A percentile compares a stretch with the other conserved stretches of the same genome.
Conservation (phyloP, 2,797 vertebrate species). For the Tragelaphus eurycerus region DNA sequence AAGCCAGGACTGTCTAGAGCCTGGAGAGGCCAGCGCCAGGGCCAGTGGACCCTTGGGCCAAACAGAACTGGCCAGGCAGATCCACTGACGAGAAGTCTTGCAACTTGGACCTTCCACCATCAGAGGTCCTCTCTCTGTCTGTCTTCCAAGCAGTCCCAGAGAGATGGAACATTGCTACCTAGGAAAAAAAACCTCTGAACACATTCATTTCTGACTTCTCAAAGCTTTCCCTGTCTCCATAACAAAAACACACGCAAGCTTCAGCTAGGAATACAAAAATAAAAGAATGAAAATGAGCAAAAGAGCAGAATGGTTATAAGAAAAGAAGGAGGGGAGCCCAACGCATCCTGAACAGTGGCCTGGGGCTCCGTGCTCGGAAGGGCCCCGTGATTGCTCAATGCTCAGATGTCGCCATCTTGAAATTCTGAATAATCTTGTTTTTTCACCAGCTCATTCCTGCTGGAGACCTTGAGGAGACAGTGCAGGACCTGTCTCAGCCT, state of each 20-base stretch:
- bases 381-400: fast-evolving
- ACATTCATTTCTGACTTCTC: neutral
- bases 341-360: fast-evolving
- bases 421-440: neutral
- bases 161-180: neutral
- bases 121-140: neutral
- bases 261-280: neutral
- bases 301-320: neutral
- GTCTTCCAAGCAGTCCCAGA: neutral
- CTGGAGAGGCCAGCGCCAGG: neutral
- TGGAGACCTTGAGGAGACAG: fast-evolving
- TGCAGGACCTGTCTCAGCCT: neutral
- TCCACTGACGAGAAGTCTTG: fast-evolving
- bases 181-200: neutral
- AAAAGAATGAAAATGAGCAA: neutral
- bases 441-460: neutral
- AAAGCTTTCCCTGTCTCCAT: neutral
- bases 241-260: neutral
- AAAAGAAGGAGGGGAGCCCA: neutral
- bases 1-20: fast-evolving
- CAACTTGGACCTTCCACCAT: neutral
- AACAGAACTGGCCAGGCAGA: neutral
- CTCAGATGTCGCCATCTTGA: neutral
- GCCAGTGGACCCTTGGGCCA: neutral
- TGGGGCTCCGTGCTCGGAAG: fast-evolving